A percentile compares a stretch with the other conserved stretches of the same genome.
Conservation (phyloP, 2,113 vertebrate genomes). For the Myodes glareolus region DNA sequence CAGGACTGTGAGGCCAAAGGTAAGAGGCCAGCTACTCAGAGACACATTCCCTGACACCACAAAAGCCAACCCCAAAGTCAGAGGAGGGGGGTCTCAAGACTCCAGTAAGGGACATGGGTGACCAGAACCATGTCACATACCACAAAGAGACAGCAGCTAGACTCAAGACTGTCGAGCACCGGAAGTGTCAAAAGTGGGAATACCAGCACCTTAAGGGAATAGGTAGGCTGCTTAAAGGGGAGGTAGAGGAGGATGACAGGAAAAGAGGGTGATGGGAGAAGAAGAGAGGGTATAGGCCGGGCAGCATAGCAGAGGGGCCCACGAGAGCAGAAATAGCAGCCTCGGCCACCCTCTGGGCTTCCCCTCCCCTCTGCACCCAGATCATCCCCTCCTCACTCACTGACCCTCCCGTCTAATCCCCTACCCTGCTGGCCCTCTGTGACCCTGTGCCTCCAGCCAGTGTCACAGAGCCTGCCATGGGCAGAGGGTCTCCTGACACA, state of each 20-base stretch:
- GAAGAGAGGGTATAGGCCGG: neutral
- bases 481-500: neutral
- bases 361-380: neutral
- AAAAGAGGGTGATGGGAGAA: neutral
- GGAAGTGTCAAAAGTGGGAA: too few relatives aligned
- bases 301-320: neutral
- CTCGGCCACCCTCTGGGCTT: too few relatives aligned
- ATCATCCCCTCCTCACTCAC: neutral
- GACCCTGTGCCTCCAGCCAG: neutral
- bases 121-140: neutral
- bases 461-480: neutral
- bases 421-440: too few relatives aligned
- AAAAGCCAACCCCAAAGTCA: neutral
- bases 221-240: neutral
- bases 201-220: too few relatives aligned
- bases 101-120: accelerated
- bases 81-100: neutral
- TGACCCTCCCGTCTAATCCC: neutral
- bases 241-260: too few relatives aligned
- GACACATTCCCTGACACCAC: accelerated
- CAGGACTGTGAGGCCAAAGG: conserved; percentile 98
- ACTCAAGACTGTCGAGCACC: neutral
- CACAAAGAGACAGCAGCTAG: accelerated
- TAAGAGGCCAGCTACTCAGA: conserved; percentile 68
- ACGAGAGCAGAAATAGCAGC: neutral